phyloP scores from a whole-genome alignment of 1,140 invertebrate species.

The Dreissena polymorpha region DNA sequence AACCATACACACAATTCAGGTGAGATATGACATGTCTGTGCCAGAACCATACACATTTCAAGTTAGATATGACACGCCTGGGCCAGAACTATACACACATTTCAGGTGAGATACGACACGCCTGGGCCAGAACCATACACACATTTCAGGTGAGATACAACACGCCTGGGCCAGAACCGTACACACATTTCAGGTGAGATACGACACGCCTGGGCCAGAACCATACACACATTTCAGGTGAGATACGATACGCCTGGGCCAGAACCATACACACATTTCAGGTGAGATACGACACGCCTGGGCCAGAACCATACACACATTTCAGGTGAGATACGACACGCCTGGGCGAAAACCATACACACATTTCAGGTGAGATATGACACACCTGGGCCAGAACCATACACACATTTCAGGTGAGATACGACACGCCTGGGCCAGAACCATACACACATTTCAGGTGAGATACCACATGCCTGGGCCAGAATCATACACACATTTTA shows the following conservation, averaged over 20 bases:
- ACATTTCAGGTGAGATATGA: conserved; percentile 74
- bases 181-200: conserved; percentile 76
- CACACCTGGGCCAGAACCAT: no score
- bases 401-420: no score
- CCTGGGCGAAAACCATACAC: conserved; percentile 72
- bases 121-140: conserved; percentile 77
- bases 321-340: no score
- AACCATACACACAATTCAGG: conserved; percentile 78
- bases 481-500: no score
- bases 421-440: no score
- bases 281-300: no score
- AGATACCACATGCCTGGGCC: no score
- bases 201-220: conserved; percentile 51
- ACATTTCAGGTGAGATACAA: conserved; percentile 73
- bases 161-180: conserved; percentile 67
- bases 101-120: conserved; percentile 67
- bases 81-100: conserved; percentile 77
- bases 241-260: conserved; percentile 65
- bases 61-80: conserved; percentile 66
- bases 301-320: no score
- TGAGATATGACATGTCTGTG: conserved; percentile 67
- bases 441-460: no score
- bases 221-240: conserved; percentile 78
- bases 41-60: conserved; percentile 77
- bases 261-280: conserved; percentile 77